Evolutionary conservation across 2,888 invertebrate genomes (phyloP), one percentile per base, ranked within the genome.

Genomic region (Pseudolycoriella hygida): DNA sequence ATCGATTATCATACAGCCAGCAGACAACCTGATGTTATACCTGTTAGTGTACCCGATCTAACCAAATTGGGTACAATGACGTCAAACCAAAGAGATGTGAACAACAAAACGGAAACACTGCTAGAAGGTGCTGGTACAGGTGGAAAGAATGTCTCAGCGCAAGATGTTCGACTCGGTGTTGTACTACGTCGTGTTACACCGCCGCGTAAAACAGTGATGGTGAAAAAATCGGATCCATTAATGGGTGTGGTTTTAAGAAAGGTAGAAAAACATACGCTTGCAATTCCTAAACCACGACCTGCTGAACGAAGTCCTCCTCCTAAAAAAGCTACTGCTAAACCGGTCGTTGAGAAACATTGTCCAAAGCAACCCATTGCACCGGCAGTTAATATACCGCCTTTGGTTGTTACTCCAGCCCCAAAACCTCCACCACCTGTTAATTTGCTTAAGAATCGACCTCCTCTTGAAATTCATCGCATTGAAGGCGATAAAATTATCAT

Each of bases 401-500:
- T 34, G 19, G 15, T 30, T 6, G 37, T 30, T n/a, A 42, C 43
- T 25, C 19, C 39, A 4, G 19, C 37, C 12, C 42, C 42, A 15
- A 37, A 37, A 17, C 43, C 45, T 32, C 43, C 44, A 41, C 40
- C 31, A 25, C 42, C 32, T 34, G 42, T 46, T 15, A 45, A 40
- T 38, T 41, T 43, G 34, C 18, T 43, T 59, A 1, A 53, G 53
- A 47, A 53, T 1, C 63, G 64, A 4, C 61, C 62, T 30, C 64
- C 64, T 14, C 61, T 64, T 47, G 64, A 62, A 3, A 61, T 64
- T 45, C 62, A 64, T 46, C 63, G 55, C 50, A 64, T 66, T 52
- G 64, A 62, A 54, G 66, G 66, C 46, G 64, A 64, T 54, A 66
- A 65, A 53, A 66, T 64, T 40, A 62, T 64, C 25, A 64, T 66